Percentiles rank a stretch among this genome's conserved stretches.
These are phyloP conservation scores for Pseudomyrmex sp. DNA, from an alignment of 1,140 invertebrate genomes.

Conservation along the genomic window DNA sequence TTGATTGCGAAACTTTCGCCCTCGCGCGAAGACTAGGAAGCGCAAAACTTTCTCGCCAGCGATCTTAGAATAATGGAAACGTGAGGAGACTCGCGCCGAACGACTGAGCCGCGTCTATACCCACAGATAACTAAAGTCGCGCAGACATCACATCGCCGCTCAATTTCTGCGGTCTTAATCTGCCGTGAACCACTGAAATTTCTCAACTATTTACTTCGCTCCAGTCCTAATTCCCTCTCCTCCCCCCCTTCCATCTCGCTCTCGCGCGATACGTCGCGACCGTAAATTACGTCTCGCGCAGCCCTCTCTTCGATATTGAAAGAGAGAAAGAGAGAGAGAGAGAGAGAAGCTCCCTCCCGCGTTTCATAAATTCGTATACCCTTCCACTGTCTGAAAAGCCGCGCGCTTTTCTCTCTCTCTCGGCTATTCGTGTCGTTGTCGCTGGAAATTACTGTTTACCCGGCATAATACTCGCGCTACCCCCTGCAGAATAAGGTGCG, in stretches of 20 bases:
- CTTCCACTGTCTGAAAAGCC: conserved; percentile 1
- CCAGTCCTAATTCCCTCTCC: too few species aligned
- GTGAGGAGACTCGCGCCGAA: conserved; percentile 67
- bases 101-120: conserved; percentile 56
- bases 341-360: neutral
- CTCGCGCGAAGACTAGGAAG: conserved; percentile 4
- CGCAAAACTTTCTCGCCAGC: conserved; percentile 63
- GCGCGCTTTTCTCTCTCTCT: neutral
- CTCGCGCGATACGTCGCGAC: neutral
- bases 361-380: conserved; percentile 51
- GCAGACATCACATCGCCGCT: conserved; percentile 47
- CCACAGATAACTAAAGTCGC: conserved; percentile 46
- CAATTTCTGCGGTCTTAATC: conserved; percentile 62
- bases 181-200: conserved; percentile 38
- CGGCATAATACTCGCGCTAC: neutral
- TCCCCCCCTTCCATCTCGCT: too few species aligned
- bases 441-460: conserved; percentile 40
- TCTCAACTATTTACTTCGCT: conserved; percentile 42
- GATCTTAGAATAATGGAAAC: conserved; percentile 73
- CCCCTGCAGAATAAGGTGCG: neutral
- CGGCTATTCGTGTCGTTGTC: conserved; percentile 14
- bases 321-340: too few species aligned
- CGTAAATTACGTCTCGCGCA: conserved; percentile 56
- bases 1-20: conserved; percentile 49
- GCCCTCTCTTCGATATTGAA: conserved; percentile 31